Evolutionary conservation across 1,140 invertebrate genomes (phyloP).

Genomic region (Arctopsyche grandis): DNA sequence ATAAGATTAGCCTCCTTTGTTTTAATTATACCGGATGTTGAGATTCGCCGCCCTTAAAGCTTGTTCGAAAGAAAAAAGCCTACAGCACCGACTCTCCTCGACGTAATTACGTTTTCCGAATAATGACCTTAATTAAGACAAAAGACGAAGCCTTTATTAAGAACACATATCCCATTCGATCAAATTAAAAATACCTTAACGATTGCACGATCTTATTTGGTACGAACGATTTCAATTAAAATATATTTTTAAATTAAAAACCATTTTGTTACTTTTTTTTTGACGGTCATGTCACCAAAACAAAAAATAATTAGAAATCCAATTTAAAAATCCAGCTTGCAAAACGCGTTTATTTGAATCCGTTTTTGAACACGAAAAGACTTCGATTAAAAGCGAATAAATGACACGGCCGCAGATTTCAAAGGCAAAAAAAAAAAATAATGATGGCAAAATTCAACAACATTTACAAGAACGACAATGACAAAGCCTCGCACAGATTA

Average conservation of each 20-base stretch:
- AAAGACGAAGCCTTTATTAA: not conserved
- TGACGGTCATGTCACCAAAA: not conserved
- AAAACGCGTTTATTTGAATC: not conserved
- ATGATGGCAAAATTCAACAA: not conserved
- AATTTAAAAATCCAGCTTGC: not conserved
- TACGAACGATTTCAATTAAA: too few species aligned
- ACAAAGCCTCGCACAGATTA: constrained; percentile 21
- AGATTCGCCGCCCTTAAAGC: constrained; percentile 19
- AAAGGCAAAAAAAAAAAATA: not conserved
- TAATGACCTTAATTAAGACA: constrained; percentile 26
- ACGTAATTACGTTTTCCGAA: constrained; percentile 16
- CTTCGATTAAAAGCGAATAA: not conserved
- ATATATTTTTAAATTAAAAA: too few species aligned
- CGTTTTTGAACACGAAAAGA: not conserved
- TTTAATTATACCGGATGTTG: constrained; percentile 27
- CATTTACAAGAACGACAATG: constrained; percentile 13
- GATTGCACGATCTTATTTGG: too few species aligned
- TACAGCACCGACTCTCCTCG: not conserved
- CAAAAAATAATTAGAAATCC: constrained; percentile 1
- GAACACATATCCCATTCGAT: too few species aligned
- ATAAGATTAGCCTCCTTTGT: constrained; percentile 25
- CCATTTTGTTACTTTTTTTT: too few species aligned
- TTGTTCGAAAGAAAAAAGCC: constrained; percentile 9
- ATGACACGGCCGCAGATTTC: not conserved
- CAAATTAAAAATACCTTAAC: too few species aligned